Base-by-base conservation (phyloP, 2,888 invertebrate species). In the Andrena hattorfiana region DNA sequence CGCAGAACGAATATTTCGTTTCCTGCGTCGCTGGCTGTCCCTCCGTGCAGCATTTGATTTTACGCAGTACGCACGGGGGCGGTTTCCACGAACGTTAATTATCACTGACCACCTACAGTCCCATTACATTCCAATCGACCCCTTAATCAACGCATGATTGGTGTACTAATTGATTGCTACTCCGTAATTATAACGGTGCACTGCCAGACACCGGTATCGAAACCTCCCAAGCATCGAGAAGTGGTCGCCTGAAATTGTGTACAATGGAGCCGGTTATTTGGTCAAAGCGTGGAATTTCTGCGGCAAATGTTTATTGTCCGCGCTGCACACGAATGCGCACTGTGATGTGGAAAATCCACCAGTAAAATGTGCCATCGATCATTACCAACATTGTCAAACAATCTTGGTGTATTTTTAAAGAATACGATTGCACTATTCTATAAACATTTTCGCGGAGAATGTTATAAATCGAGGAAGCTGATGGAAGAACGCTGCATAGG, bases 111-210 rank as follows among this genome's bases (percentile, higher is more conserved):
- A 93, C 91, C 93, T 92, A 91, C 91, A 92, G 92, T 90, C 93
- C 92, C 92, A 93, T 94, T 94, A 93, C 94, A 93, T 93, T 94
- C 92, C 94, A 94, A 94, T 94, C 93, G 92, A 92, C 91, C 93
- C 93, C 92, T 93, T 93, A 93, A 94, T 94, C 92, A 93, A 94
- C 92, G 93, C 93, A 93, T 93, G 94, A 94, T 94, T 94, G 94
- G 92, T 93, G 91, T 92, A 90, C 92, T 94, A 94, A 94, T 93
- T 93, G 94, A 94, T 94, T 93, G 94, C 93, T 93, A 93, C 93
- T 93, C 91, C 92, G 93, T 93, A 93, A 93, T 94, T 94, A 94
- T 93, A 93, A 93, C 93, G 92, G 93, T 93, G 92, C 93, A 93
- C 88, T 88, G 84, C 73, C 88, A 81, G 88, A 85, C 85, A 85